Percentiles rank a stretch among this genome's conserved stretches.
These are phyloP conservation scores for Phycodurus eques DNA, from an alignment of 2,113 vertebrate species.

Conservation along the genomic window DNA sequence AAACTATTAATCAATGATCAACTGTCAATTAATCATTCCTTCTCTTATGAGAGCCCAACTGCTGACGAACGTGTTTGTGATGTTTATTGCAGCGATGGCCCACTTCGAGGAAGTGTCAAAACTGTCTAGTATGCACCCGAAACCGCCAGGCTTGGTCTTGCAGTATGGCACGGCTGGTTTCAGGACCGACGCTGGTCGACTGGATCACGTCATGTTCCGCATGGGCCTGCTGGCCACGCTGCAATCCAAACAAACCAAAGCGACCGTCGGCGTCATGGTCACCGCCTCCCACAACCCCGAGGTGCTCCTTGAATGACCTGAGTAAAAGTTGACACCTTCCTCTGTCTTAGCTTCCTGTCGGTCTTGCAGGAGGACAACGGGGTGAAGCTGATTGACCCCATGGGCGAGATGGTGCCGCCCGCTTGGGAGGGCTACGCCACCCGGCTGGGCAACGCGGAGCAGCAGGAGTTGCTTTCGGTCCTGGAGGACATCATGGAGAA, in stretches of 20 bases:
- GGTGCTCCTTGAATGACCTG: conserved; percentile 52
- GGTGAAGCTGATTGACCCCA: conserved; percentile 89
- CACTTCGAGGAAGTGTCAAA: conserved; percentile 69
- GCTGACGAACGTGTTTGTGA: not conserved
- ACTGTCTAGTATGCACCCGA: conserved; percentile 73
- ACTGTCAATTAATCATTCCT: not conserved
- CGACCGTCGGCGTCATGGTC: conserved; percentile 90
- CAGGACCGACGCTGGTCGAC: conserved; percentile 75
- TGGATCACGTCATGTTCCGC: conserved; percentile 92
- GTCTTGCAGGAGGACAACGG: conserved; percentile 88
- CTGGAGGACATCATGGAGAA: conserved; percentile 78
- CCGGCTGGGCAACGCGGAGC: conserved; percentile 85
- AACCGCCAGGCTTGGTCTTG: conserved; percentile 77
- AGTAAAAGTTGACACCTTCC: not conserved
- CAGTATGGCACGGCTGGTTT: conserved; percentile 95
- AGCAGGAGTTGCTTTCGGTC: conserved; percentile 68
- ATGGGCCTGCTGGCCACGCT: conserved; percentile 89
- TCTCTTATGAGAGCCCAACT: not conserved
- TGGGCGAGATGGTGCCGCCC: conserved; percentile 90
- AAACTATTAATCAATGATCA: not conserved
- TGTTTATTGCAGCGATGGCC: conserved; percentile 60
- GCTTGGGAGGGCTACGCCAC: conserved; percentile 90
- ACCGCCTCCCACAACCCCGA: conserved; percentile 97
- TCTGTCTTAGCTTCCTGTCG: not conserved
- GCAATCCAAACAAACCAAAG: conserved; percentile 79